phyloP scores from a whole-genome alignment of 2,888 invertebrate species.

The Nezara viridula region DNA sequence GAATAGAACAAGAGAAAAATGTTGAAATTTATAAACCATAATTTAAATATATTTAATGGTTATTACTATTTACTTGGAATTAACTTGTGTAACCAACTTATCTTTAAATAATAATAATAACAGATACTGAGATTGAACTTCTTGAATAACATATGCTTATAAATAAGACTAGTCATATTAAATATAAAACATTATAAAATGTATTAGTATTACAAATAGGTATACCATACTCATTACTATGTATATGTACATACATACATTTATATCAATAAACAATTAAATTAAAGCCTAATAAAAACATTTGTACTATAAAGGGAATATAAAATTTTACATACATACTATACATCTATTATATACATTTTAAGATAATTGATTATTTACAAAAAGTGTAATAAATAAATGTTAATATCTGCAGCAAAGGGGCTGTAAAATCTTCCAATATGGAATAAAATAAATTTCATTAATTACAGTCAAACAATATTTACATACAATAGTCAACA shows the following conservation, averaged over 20 bases:
- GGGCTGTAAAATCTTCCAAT: background rate
- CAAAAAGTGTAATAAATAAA: conserved; percentile 40
- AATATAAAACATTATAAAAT: conserved; percentile 14
- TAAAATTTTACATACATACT: background rate
- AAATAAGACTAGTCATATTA: conserved; percentile 29
- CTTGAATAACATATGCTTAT: background rate
- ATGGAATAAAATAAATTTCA: background rate
- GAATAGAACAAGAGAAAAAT: background rate
- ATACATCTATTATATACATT: conserved; percentile 6
- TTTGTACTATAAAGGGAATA: conserved; percentile 33
- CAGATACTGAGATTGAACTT: background rate
- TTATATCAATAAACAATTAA: background rate
- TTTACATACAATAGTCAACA: conserved; percentile 26
- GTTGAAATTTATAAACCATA: background rate
- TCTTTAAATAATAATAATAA: background rate
- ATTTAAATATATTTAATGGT: background rate
- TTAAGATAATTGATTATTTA: background rate
- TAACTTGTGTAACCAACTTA: background rate
- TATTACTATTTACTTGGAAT: background rate
- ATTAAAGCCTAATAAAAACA: conserved; percentile 22
- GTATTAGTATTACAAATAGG: background rate
- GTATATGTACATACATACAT: conserved; percentile 30
- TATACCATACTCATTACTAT: conserved; percentile 18
- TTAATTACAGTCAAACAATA: background rate
- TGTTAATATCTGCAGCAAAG: background rate